Conservation (phyloP, 2,888 invertebrate species). For the Papilio demoleus region DNA sequence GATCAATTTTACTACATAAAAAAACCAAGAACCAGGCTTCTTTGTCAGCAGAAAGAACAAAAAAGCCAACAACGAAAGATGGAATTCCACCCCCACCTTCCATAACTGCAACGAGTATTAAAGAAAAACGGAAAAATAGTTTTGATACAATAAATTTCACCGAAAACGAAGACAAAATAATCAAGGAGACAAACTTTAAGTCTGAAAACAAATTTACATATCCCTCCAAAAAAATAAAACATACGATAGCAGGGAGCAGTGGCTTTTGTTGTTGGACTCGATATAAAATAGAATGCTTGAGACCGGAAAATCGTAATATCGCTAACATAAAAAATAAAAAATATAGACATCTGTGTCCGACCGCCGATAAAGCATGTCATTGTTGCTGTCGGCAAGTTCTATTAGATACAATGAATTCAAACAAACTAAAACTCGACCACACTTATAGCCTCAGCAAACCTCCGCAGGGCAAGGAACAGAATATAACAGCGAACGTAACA, state of each 20-base stretch:
- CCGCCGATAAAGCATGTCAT: slow-evolving; percentile 32
- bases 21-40: background rate
- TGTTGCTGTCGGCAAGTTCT: slow-evolving; percentile 60
- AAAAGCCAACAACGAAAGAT: background rate
- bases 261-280: slow-evolving; percentile 64
- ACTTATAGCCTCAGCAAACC: too few relatives aligned
- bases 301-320: slow-evolving; percentile 31
- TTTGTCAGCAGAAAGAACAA: background rate
- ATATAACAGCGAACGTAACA: background rate
- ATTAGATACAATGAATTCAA: slow-evolving; percentile 5
- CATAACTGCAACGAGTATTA: background rate
- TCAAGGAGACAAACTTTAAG: too few relatives aligned
- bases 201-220: too few relatives aligned
- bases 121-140: background rate
- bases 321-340: slow-evolving; percentile 30
- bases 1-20: slow-evolving; percentile 15
- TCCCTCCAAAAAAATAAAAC: background rate
- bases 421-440: background rate
- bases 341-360: slow-evolving; percentile 48
- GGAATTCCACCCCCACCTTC: background rate
- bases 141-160: background rate
- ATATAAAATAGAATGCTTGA: slow-evolving; percentile 19
- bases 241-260: slow-evolving; percentile 3
- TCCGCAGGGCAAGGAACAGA: background rate
- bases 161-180: background rate